Base-by-base conservation (phyloP, 2,888 invertebrate species). In the Rhopalosiphum nymphaeae region DNA sequence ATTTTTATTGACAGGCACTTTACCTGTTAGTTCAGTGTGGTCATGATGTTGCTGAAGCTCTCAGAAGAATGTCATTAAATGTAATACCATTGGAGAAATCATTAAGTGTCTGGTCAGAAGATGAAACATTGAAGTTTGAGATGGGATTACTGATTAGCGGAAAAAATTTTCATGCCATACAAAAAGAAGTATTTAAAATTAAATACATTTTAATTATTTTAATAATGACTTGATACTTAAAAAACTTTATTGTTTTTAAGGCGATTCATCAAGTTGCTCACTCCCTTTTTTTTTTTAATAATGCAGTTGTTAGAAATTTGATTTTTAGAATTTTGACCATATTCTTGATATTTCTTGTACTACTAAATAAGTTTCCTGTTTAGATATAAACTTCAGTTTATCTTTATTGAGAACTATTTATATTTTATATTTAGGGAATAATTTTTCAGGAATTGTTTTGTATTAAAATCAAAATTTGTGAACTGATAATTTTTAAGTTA, bases 121-220 rank as follows among this genome's bases (percentile, higher is more conserved):
- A 99, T 95, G 99, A 99, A 96, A 99, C 99, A 96, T 97, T 98
- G 93, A 98, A 98, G 96, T 99, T 99, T 96, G 99, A 99, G 96
- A 98, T 98, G 95, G 99, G 99, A 86, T 97, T 99, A 25, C 97
- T 98, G 95, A 97, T 97, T 94, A 98, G 98, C 95, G 99, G 99
- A 57, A 99, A 99, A 96, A 98, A 99, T 96, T 99, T 99, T 96
- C 98, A 98, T 96, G 96, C 98, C 95, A 99, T 99, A 95, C 98
- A 98, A 95, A 94, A 94, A 94, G 94, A 94, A 44, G 94, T 94
- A 57, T 49, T 46, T 57, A 13, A 42, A 29, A 13, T 88, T 88
- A 53, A 53, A 84, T 25, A 46, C 21, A 49, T n/a, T 49, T 4
- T 49, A 87, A 29, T 49, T 87, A 29, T 25, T 16, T 49, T 10